phyloP scores from a whole-genome alignment of 2,797 vertebrate genomes.

The Jordanella pulchra region DNA sequence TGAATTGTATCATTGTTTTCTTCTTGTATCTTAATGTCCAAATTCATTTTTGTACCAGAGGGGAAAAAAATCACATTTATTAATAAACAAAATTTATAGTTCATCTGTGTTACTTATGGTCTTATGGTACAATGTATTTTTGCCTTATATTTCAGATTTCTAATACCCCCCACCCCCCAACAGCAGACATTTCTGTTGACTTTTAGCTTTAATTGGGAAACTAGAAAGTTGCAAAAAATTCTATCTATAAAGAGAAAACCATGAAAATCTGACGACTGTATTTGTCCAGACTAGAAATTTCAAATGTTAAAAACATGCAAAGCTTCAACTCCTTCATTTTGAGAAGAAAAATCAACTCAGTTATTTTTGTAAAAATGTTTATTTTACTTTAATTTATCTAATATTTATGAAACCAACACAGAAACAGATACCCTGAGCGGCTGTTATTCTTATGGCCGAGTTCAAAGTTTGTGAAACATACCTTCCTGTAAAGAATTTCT shows the following conservation, averaged over 20 bases:
- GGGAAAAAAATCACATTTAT: background rate
- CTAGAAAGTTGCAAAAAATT: background rate
- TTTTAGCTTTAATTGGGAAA: background rate
- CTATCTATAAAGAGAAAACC: background rate
- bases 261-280: background rate
- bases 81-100: background rate
- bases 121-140: background rate
- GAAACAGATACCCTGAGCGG: slow-evolving; percentile 7
- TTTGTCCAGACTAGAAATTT: background rate
- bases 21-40: no score
- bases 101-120: background rate
- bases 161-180: background rate
- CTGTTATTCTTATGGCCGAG: slow-evolving; percentile 21
- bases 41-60: background rate
- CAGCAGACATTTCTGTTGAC: background rate
- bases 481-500: slow-evolving; percentile 47
- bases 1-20: no score
- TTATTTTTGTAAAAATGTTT: background rate
- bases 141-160: background rate
- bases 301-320: background rate
- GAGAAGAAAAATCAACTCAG: background rate
- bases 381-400: background rate
- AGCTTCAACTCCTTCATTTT: background rate
- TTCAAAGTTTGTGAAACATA: background rate
- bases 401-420: background rate